Evolutionary conservation across 2,888 invertebrate genomes (phyloP).

Genomic region (Tenodera sinensis): DNA sequence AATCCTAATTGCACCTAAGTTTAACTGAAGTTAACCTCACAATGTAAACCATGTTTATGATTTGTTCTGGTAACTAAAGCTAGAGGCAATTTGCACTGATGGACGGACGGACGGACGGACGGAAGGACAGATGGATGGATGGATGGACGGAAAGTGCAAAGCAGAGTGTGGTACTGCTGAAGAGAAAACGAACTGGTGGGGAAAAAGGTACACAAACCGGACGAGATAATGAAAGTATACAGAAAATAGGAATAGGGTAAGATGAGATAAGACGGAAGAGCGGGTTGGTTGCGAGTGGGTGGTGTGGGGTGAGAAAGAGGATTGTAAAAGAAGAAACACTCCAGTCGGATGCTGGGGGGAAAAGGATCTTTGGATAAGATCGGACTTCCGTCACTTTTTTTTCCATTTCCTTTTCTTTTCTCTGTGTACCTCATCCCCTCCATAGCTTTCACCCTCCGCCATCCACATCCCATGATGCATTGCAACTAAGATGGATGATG

Average conservation of each 20-base stretch:
- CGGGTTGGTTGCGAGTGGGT: neutral
- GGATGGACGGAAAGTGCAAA: neutral
- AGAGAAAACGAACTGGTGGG: neutral
- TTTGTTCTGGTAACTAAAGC: too few relatives aligned
- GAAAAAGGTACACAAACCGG: slow-evolving; percentile 1
- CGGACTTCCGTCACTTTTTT: slow-evolving; percentile 26
- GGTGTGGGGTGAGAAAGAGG: neutral
- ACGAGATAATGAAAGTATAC: slow-evolving; percentile 2
- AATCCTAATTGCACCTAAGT: too few relatives aligned
- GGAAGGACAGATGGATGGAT: neutral
- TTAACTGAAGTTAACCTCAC: too few relatives aligned
- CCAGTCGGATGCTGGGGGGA: slow-evolving; percentile 5
- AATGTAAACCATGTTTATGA: too few relatives aligned
- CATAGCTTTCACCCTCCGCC: slow-evolving; percentile 10
- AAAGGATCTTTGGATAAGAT: slow-evolving; percentile 20
- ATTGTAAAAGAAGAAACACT: slow-evolving; percentile 16
- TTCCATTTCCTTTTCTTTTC: neutral
- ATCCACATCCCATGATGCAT: slow-evolving; percentile 28
- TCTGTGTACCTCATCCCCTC: neutral
- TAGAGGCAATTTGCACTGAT: too few relatives aligned
- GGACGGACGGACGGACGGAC: too few relatives aligned
- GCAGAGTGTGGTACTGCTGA: neutral
- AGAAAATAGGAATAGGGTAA: slow-evolving; percentile 1
- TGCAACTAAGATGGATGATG: slow-evolving; percentile 27
- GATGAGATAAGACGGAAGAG: slow-evolving; percentile 5